Percentiles rank a stretch among this genome's conserved stretches.
Evolutionary conservation across 1,140 invertebrate genomes (phyloP).

Genomic region (Phymastichus coffea): DNA sequence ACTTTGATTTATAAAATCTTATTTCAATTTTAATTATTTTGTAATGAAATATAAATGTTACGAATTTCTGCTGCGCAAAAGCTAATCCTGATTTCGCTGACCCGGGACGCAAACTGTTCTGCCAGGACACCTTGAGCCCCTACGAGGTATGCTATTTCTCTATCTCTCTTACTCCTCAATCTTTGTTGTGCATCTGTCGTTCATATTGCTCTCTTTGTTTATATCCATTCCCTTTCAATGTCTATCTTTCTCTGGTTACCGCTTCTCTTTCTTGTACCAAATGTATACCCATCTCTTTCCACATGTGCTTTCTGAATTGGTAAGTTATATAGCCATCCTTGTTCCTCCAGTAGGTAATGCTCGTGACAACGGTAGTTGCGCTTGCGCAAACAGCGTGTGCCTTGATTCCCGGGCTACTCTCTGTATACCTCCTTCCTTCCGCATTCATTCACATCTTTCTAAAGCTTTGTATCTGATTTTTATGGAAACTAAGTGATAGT

Average conservation of each 20-base stretch:
- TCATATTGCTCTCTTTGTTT: conserved; percentile 9
- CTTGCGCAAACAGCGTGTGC: conserved; percentile 27
- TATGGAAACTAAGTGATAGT: too few relatives aligned
- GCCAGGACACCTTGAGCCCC: conserved; percentile 11
- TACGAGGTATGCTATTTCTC: conserved; percentile 1
- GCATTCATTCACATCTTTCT: conserved; percentile 11
- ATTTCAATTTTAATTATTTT: too few relatives aligned
- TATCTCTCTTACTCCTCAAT: conserved; percentile 19
- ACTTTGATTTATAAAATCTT: too few relatives aligned
- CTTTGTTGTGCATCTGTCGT: not conserved
- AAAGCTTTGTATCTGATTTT: too few relatives aligned
- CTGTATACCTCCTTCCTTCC: conserved; percentile 2
- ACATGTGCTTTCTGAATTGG: not conserved
- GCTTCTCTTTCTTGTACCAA: not conserved
- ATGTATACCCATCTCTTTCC: not conserved
- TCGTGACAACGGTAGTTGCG: conserved; percentile 17
- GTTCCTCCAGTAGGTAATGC: conserved; percentile 6
- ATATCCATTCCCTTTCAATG: not conserved
- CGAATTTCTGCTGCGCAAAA: too few relatives aligned
- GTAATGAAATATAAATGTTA: too few relatives aligned
- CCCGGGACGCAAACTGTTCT: conserved; percentile 22
- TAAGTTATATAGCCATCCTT: conserved; percentile 1
- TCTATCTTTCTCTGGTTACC: conserved; percentile 7
- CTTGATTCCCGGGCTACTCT: conserved; percentile 27
- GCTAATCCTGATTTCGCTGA: conserved; percentile 6